Base-by-base conservation (phyloP, 92 coral and sea anemone genomes). In the Palythoa grandis region DNA sequence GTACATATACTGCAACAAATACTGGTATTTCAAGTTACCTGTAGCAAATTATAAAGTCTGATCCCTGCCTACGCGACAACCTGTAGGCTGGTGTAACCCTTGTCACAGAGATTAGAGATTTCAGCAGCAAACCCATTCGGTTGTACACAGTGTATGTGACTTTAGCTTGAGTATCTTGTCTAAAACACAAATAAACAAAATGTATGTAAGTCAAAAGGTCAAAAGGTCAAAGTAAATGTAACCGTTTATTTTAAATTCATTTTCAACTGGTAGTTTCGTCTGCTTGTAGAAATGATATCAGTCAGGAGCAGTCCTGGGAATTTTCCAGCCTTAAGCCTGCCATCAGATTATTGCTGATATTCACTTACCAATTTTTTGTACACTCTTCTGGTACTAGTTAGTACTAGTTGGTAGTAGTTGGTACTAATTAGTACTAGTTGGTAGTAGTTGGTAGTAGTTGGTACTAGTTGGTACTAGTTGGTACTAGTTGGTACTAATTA, bases 71-170 rank as follows among this genome's bases (percentile, higher is more conserved):
- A 58, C 98, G 93, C 52, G 99, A 90, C 78, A 96, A 91, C 52
- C 91, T 90, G 83, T 96, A 96, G 24, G 99, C 98, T 70, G 99
- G 99, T 6, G 98, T 96, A 24, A 93, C 98, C 78, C 99, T 88
- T 47, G 99, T 88, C 12, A 96, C 99, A 43, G 95, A 88, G 52
- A 90, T 72, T 20, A 96, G 93, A 56, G 99, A 96, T 76, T 96
- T 96, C 47, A 96, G 92, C 17, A 96, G 91, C 86, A 93, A 88
- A 76, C 98, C 99, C 95, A 96, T 96, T 57, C 96, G 88, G 91
- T 96, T 96, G 78, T 96, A 96, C 14, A 96, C 98, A 43, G 98
- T 88, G 83, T 92, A 96, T 3, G 98, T 91, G 52, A 96, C 92
- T 87, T 96, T 96, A 19, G 95, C 92, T 76, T 89, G 93, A 12